A percentile compares a stretch with the other conserved stretches of the same genome.
Evolutionary conservation across 2,888 invertebrate genomes (phyloP).

Genomic region (Eudemis profundana): DNA sequence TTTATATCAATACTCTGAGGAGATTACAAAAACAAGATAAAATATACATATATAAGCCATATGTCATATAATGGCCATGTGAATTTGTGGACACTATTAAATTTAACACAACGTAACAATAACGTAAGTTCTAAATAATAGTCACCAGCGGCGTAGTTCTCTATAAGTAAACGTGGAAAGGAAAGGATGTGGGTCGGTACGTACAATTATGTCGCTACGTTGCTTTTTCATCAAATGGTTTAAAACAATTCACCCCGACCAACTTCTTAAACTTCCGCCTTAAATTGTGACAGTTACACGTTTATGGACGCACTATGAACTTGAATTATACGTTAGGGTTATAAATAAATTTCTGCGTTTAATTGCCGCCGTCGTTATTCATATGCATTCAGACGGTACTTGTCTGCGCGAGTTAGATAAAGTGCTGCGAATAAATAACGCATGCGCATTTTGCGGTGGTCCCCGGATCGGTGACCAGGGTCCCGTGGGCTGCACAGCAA

Average conservation of each 20-base stretch:
- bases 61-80: no score
- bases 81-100: no score
- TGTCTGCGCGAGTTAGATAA: slow-evolving; percentile 56
- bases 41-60: no score
- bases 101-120: no score
- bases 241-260: not conserved
- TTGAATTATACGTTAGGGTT: slow-evolving; percentile 27
- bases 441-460: slow-evolving; percentile 61
- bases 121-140: no score
- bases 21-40: no score
- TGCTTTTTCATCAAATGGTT: not conserved
- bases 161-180: no score
- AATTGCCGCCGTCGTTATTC: slow-evolving; percentile 59
- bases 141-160: no score
- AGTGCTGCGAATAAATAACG: slow-evolving; percentile 53
- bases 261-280: slow-evolving; percentile 11
- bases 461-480: slow-evolving; percentile 64
- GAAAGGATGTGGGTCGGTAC: no score
- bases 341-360: slow-evolving; percentile 52
- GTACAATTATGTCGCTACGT: not conserved
- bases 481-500: slow-evolving; percentile 62
- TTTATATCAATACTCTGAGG: no score
- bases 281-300: slow-evolving; percentile 16
- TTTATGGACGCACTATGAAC: slow-evolving; percentile 16
- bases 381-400: slow-evolving; percentile 54